Evolutionary conservation across 53 echinoderm and acorn worm species (phyloP), one percentile per base, ranked within the genome.

Genomic region (Astropecten irregularis): DNA sequence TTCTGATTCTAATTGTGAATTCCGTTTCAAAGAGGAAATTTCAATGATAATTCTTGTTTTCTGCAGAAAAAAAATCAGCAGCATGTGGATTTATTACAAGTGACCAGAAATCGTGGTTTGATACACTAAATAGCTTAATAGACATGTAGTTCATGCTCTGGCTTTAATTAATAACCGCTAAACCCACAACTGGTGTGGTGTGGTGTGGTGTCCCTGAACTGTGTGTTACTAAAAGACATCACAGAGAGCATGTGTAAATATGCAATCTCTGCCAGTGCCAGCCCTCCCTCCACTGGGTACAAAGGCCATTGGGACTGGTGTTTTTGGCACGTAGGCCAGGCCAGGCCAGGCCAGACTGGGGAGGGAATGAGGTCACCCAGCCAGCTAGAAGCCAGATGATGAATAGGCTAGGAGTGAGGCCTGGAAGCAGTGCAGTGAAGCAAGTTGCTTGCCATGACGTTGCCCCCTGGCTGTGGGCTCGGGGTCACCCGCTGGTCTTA

Each of bases 271-370:
- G n/a, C n/a, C n/a, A n/a, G n/a, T n/a, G n/a, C n/a, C n/a, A n/a
- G n/a, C n/a, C n/a, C n/a, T n/a, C n/a, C n/a, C n/a, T n/a, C n/a
- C n/a, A n/a, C 76, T 7, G 4, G 25, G 76, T 76, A 76, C 76
- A 76, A 76, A 76, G 76, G 57, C 58, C 76, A 76, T 76, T 76
- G 36, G 23, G 21, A 40, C 39, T 18, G 11, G 76, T 76, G 73
- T 76, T 76, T 57, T 76, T 28, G 40, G 56, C 76, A 76, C 58
- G 57, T 76, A 73, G 74, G 23, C 55, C 25, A 40, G 23, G 14
- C 54, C 34, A 46, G 46, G 46, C 23, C 22, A 69, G 69, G 8
- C 49, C 33, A 66, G 40, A 66, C 73, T 9, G 42, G 40, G 38
- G 25, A 40, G 39, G 35, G 58, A 76, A 57, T 58, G 57, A 58